Base-by-base conservation (phyloP, 1,140 invertebrate genomes). In the Caenorhabditis brenneri region DNA sequence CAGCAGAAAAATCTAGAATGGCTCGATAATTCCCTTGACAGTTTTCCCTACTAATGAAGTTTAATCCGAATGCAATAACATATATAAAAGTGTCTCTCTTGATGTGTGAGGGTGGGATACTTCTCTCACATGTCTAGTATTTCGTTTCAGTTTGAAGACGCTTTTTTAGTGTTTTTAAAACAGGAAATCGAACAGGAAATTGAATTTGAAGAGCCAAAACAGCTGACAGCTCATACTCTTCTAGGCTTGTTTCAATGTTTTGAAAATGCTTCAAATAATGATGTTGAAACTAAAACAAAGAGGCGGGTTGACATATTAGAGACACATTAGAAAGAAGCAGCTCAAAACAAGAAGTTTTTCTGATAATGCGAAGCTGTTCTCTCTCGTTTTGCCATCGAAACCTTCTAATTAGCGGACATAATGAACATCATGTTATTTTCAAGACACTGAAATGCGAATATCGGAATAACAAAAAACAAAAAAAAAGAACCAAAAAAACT, bases 161-260 rank as follows among this genome's bases (percentile, higher is more conserved):
- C 24, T 74, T 36, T 12, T 65, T 10, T 24, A 33, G 33, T 36
- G 65, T 74, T 74, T 74, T 74, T 22, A 22, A 46, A 27, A 74
- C 36, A 12, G 65, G 65, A 74, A 74, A 74, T 24, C 1, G 33
- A 74, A 46, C 65, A 65, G 65, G 65, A 74, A 74, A 74, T 74
- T 46, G 65, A 42, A 24, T 74, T 74, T 6, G 15, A 27, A 16
- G 58, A 33, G 53, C 9, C 53, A 16, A 36, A 65, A 65, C 58
- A 65, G 7, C 58, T 36, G 19, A 51, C n/a, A n/a, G n/a, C n/a
- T n/a, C n/a, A n/a, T n/a, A n/a, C n/a, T n/a, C n/a, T n/a, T n/a
- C n/a, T 19, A 10, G 1, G 48, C 19, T n/a, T 15, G n/a, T n/a
- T 51, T 19, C 0, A 19, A 51, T 51, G 48, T 51, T 51, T n/a